Conservation (phyloP, 2,797 vertebrate species). For the Sparidentex hasta region DNA sequence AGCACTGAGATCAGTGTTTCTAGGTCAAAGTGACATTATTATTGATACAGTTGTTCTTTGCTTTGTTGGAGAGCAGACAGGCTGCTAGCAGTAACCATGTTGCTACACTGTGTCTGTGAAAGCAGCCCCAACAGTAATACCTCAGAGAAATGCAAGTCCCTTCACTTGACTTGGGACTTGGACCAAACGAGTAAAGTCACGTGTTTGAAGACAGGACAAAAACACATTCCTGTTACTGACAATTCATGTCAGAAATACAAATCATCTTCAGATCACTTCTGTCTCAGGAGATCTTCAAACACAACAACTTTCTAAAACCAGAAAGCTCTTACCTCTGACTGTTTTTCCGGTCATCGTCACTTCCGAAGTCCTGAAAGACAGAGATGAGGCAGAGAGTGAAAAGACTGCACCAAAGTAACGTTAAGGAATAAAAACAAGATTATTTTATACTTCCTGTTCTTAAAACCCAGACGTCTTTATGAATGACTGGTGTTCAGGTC, state of each 20-base stretch:
- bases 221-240: background rate
- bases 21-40: too few relatives aligned
- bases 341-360: slow-evolving; percentile 93
- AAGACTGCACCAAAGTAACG: background rate
- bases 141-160: too few relatives aligned
- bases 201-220: background rate
- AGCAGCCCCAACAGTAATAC: too few relatives aligned
- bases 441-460: background rate
- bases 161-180: too few relatives aligned
- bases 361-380: slow-evolving; percentile 91
- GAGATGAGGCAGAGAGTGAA: slow-evolving; percentile 26
- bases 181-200: too few relatives aligned
- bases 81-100: too few relatives aligned
- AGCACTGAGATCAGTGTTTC: too few relatives aligned
- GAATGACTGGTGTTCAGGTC: slow-evolving; percentile 10
- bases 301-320: background rate
- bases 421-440: too few relatives aligned
- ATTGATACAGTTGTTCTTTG: too few relatives aligned
- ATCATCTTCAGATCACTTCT: background rate
- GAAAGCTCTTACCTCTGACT: slow-evolving; percentile 91
- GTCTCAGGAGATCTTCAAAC: background rate
- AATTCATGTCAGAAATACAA: background rate
- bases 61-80: too few relatives aligned
- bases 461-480: background rate
- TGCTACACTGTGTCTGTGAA: too few relatives aligned